Evolutionary conservation across 2,888 invertebrate species (phyloP), one percentile per base, ranked within the genome.

Genomic region (Chymomyza procnemis): DNA sequence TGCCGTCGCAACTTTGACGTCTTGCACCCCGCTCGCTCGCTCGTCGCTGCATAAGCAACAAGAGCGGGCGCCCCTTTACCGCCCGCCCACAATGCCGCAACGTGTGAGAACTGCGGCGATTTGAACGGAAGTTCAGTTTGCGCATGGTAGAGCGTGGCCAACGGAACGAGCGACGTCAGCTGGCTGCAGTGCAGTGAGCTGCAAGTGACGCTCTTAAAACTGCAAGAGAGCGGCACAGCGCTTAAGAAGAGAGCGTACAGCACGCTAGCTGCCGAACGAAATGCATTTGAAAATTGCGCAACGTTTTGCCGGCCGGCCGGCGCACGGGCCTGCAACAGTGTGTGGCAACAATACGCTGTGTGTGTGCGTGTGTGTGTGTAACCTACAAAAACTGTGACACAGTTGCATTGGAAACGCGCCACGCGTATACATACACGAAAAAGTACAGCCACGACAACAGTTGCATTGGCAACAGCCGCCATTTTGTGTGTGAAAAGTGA

Each of bases 371-470:
- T 58, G 65, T 34, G 19, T 62, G 61, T 69, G 73, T 81, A 84
- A 84, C 81, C 81, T 79, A 81, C 78, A 84, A 83, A 54, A 84
- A 72, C 67, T 76, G 79, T 77, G 74, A 75, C 76, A 74, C 71
- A 82, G 66, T 71, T 73, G 70, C 75, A 73, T 65, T 71, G 78
- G 78, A 75, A 73, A 58, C 63, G 70, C 72, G 54, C 18, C 34
- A 6, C 50, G 58, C 64, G 67, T 57, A 74, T 69, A 71, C 62
- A 46, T 19, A 52, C 63, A 60, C 60, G 79, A 79, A 84, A 84
- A 84, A 84, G 83, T 84, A 84, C 83, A 84, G 83, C 83, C 83
- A 79, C 85, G 84, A 75, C 83, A 83, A 75, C 83, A 85, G 84
- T 84, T 82, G 84, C 84, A 82, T 59, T 60, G 26, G 75, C 56